Percentiles rank a stretch among this genome's conserved stretches.
phyloP scores from a whole-genome alignment of 2,888 invertebrate genomes.

The Folsomia manolachei region DNA sequence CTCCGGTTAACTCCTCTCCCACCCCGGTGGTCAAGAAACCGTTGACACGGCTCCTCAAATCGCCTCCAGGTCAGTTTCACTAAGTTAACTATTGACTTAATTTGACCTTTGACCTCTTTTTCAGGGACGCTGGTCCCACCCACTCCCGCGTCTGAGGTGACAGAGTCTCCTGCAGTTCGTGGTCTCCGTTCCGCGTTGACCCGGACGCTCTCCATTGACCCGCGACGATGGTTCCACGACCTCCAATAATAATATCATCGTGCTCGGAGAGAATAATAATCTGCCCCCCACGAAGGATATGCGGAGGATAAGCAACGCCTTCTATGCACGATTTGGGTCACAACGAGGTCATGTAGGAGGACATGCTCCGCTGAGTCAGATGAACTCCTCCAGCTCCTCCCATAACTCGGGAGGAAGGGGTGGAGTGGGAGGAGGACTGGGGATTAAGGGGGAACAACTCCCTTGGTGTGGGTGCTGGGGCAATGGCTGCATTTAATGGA shows the following conservation, averaged over 20 bases:
- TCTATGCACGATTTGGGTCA: background rate
- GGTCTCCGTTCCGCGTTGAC: slow-evolving; percentile 10
- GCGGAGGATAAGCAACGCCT: slow-evolving; percentile 23
- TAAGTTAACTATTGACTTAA: no score
- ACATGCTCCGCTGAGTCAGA: slow-evolving; percentile 25
- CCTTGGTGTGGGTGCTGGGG: slow-evolving; percentile 86
- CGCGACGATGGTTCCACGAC: slow-evolving; percentile 11
- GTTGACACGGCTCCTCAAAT: slow-evolving; percentile 35
- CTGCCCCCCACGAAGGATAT: slow-evolving; percentile 38
- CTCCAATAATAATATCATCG: slow-evolving; percentile 18
- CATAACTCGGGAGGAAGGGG: slow-evolving; percentile 56
- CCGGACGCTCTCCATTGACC: slow-evolving; percentile 26
- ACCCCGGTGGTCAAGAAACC: slow-evolving; percentile 39
- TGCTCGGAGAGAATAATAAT: slow-evolving; percentile 21
- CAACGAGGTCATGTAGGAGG: no score
- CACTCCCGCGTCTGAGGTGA: slow-evolving; percentile 35
- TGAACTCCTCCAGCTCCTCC: slow-evolving; percentile 24
- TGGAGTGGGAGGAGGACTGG: slow-evolving; percentile 6
- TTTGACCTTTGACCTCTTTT: no score
- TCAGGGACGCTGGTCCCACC: slow-evolving; percentile 20
- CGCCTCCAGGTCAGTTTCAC: slow-evolving; percentile 35
- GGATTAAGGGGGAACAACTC: slow-evolving; percentile 53
- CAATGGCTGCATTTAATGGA: slow-evolving; percentile 67
- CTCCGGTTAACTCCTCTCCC: slow-evolving; percentile 2
- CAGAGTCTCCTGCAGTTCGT: slow-evolving; percentile 1